Conservation (phyloP, 2,797 vertebrate species). For the Mionectes olivaceus region DNA sequence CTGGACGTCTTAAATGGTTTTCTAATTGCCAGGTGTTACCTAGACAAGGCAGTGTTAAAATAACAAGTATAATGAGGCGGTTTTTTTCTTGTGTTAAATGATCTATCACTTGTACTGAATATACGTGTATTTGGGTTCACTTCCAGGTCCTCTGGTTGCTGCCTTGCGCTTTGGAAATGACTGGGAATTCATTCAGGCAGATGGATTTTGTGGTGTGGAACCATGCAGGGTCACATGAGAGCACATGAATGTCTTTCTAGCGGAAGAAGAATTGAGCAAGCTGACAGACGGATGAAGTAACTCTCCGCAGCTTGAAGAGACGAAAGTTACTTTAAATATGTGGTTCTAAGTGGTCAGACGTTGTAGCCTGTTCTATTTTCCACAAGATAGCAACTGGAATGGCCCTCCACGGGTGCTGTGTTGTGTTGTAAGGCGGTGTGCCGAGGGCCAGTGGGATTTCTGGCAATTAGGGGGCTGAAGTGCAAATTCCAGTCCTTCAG, state of each 20-base stretch:
- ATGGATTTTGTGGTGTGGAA: background rate
- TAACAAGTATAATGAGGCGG: background rate
- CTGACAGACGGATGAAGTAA: background rate
- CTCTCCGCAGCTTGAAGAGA: background rate
- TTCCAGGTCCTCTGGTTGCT: background rate
- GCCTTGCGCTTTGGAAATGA: background rate
- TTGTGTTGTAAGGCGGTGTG: background rate
- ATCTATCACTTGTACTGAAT: background rate
- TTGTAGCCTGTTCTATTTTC: background rate
- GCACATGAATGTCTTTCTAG: background rate
- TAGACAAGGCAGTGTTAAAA: background rate
- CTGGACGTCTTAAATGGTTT: background rate
- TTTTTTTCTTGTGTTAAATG: background rate
- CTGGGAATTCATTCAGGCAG: background rate
- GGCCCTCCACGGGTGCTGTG: background rate
- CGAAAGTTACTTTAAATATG: background rate
- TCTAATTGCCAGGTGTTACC: background rate
- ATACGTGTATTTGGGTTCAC: background rate
- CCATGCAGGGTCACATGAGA: rapidly evolving
- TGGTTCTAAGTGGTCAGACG: background rate
- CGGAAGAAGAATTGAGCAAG: background rate
- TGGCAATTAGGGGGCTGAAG: background rate
- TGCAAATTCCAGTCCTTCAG: background rate
- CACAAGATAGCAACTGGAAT: background rate
- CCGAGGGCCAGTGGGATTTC: background rate